Conservation (phyloP, 2,888 invertebrate species). For the Platycnemis pennipes region DNA sequence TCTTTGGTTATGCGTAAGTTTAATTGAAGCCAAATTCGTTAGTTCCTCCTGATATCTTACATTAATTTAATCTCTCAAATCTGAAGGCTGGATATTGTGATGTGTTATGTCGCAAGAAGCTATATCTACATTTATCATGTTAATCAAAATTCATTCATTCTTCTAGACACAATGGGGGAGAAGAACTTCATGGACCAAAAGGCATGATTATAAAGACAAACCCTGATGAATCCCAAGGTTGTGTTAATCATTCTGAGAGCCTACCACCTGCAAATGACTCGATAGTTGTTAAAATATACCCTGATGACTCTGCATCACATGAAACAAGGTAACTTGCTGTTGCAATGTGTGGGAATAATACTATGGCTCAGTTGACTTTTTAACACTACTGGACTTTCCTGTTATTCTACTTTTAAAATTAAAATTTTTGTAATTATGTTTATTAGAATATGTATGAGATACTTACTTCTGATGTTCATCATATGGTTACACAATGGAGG, state of each 20-base stretch:
- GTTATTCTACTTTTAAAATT: no score
- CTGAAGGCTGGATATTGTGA: no score
- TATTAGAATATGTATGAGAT: neutral
- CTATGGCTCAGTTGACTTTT: neutral
- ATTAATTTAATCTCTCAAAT: no score
- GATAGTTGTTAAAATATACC: neutral
- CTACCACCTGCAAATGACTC: constrained; percentile 13
- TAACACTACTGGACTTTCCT: no score
- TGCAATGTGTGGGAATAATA: neutral
- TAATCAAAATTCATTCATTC: constrained; percentile 68
- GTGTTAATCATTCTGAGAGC: constrained; percentile 5
- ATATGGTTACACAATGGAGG: no score
- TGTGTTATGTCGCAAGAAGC: no score
- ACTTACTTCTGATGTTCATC: no score
- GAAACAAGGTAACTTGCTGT: constrained; percentile 40
- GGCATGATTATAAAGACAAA: constrained; percentile 88
- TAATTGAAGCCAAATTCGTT: no score
- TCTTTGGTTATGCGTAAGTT: no score
- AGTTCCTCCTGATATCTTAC: no score
- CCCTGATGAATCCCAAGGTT: constrained; percentile 81
- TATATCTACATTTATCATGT: no score
- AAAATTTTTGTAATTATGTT: neutral
- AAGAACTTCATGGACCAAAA: constrained; percentile 86
- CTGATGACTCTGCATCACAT: constrained; percentile 1
- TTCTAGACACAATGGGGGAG: constrained; percentile 77